Evolutionary conservation across 2,797 vertebrate species (phyloP).

Genomic region (Poeciliopsis gracilis): DNA sequence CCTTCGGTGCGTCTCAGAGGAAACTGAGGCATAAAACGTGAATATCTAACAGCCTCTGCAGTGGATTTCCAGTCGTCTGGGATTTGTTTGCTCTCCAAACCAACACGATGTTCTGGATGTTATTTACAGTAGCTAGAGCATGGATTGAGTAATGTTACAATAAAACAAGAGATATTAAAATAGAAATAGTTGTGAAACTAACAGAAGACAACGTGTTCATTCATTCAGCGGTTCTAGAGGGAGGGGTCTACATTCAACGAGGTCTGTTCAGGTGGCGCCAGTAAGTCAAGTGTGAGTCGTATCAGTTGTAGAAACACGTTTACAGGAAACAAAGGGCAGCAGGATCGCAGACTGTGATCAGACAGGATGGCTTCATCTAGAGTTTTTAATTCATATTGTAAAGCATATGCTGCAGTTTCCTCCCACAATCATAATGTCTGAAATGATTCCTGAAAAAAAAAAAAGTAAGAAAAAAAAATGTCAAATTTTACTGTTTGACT

Average conservation of each 20-base stretch:
- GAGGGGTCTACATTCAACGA: background rate
- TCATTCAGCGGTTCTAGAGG: constrained; percentile 21
- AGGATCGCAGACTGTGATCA: constrained; percentile 52
- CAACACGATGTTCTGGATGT: constrained; percentile 32
- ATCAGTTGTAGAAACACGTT: constrained; percentile 4
- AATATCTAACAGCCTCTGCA: constrained; percentile 3
- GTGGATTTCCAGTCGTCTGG: background rate
- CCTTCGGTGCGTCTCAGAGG: background rate
- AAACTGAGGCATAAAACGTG: background rate
- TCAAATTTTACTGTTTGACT: background rate
- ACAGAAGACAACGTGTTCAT: constrained; percentile 22
- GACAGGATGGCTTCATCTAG: constrained; percentile 32
- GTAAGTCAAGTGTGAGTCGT: background rate
- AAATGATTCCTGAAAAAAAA: background rate
- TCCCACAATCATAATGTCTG: background rate
- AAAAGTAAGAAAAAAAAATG: background rate
- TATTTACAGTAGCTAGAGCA: constrained; percentile 15
- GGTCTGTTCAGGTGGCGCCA: background rate
- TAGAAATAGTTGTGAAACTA: background rate
- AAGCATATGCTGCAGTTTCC: background rate
- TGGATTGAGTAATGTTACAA: background rate
- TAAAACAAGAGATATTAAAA: background rate
- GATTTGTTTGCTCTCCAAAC: constrained; percentile 15
- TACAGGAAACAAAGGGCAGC: constrained; percentile 17
- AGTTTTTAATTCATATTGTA: background rate